Percentiles rank a stretch among this genome's conserved stretches.
phyloP scores from a whole-genome alignment of 2,113 vertebrate species.

The Pygoscelis antarcticus region DNA sequence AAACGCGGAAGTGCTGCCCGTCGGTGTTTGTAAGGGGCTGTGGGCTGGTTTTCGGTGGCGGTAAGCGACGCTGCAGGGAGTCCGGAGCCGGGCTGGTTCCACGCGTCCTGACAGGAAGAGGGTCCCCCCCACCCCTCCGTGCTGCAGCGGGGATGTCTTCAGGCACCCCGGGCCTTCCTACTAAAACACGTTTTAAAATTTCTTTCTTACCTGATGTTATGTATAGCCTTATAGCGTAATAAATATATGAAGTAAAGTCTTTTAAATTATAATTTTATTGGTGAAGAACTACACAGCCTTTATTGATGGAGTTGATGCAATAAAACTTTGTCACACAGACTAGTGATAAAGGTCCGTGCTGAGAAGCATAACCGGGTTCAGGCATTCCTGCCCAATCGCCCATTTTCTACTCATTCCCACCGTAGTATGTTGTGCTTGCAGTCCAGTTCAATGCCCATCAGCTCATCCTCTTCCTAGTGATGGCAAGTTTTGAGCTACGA shows the following conservation, averaged over 20 bases:
- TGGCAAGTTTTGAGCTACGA: neutral
- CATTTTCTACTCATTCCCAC: neutral
- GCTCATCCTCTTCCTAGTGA: neutral
- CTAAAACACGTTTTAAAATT: neutral
- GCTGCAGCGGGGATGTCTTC: neutral
- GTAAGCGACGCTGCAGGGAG: neutral
- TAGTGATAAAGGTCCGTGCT: neutral
- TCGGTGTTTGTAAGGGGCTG: neutral
- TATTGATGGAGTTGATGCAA: neutral
- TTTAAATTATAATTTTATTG: neutral
- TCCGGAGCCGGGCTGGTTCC: fast-evolving
- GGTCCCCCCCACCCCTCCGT: neutral
- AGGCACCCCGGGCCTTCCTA: neutral
- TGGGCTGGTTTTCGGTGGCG: fast-evolving
- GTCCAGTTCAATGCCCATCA: neutral
- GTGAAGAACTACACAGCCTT: neutral
- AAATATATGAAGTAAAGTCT: neutral
- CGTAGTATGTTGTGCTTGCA: fast-evolving
- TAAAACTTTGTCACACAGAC: neutral
- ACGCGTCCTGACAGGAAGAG: neutral
- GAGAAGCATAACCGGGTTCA: fast-evolving
- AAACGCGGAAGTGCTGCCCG: neutral
- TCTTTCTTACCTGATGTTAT: neutral
- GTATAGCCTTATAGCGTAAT: neutral
- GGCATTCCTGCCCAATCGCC: fast-evolving